phyloP scores from a whole-genome alignment of 2,888 invertebrate genomes.

The Eilema griseolum region DNA sequence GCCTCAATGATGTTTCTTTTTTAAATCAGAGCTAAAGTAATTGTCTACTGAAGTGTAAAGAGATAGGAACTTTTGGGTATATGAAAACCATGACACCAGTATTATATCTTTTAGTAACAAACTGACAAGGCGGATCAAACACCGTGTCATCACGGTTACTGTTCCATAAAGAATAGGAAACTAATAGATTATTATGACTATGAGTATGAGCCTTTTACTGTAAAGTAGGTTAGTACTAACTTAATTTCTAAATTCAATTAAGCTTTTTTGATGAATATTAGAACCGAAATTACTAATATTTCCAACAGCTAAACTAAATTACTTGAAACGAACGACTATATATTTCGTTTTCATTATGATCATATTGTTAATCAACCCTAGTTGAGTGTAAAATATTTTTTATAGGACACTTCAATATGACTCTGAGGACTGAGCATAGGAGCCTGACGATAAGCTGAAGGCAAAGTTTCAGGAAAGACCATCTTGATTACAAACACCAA shows the following conservation, averaged over 20 bases:
- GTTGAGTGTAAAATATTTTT: too few species aligned
- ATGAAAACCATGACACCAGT: neutral
- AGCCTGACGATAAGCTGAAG: neutral
- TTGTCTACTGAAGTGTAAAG: conserved; percentile 8
- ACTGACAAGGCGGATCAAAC: neutral
- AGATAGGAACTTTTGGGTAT: conserved; percentile 4
- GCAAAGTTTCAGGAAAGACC: too few species aligned
- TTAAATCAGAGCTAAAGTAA: neutral
- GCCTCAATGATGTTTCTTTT: neutral
- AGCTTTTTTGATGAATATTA: too few species aligned
- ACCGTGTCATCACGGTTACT: neutral
- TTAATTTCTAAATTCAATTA: neutral
- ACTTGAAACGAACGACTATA: too few species aligned
- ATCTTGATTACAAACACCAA: too few species aligned
- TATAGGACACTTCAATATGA: too few species aligned
- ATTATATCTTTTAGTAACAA: neutral
- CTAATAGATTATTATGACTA: neutral
- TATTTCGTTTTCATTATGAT: too few species aligned
- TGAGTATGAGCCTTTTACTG: too few species aligned
- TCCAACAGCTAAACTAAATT: too few species aligned
- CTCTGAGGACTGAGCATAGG: too few species aligned
- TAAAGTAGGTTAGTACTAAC: neutral
- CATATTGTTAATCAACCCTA: too few species aligned
- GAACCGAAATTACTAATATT: too few species aligned
- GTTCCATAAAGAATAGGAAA: neutral